Evolutionary conservation across 1,140 invertebrate genomes (phyloP).

Genomic region (Bilobella aurantiaca): DNA sequence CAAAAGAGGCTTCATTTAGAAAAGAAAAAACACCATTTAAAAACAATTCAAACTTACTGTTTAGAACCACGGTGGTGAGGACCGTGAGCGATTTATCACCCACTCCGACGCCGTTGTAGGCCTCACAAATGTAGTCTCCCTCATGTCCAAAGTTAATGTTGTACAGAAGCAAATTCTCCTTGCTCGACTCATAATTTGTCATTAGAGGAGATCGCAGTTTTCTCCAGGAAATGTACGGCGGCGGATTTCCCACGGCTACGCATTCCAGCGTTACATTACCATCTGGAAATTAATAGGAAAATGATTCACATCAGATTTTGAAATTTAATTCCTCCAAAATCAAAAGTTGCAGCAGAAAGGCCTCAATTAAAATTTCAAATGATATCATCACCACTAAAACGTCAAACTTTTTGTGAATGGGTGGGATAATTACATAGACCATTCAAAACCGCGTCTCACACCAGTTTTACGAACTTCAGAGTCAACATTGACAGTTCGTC

Average conservation of each 20-base stretch:
- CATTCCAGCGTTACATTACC: slow-evolving; percentile 55
- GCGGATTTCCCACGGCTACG: slow-evolving; percentile 49
- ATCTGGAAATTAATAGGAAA: slow-evolving; percentile 39
- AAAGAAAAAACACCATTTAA: too few relatives aligned
- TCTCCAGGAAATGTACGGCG: slow-evolving; percentile 49
- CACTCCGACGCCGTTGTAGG: slow-evolving; percentile 38
- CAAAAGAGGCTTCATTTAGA: too few relatives aligned
- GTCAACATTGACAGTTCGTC: slow-evolving; percentile 8
- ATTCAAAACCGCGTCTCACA: background rate
- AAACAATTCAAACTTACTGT: slow-evolving; percentile 38
- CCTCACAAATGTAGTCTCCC: slow-evolving; percentile 59
- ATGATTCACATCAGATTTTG: slow-evolving; percentile 21
- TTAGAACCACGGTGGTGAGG: slow-evolving; percentile 33
- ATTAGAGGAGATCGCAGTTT: slow-evolving; percentile 41
- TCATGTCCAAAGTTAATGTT: slow-evolving; percentile 52
- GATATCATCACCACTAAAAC: background rate
- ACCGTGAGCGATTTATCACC: slow-evolving; percentile 32
- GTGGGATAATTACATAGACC: background rate
- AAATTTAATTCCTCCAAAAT: background rate
- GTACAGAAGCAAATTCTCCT: slow-evolving; percentile 52
- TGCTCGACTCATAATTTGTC: slow-evolving; percentile 21
- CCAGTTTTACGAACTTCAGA: background rate
- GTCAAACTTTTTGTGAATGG: background rate
- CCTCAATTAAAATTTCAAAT: background rate
- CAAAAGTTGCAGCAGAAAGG: slow-evolving; percentile 1